phyloP scores from a whole-genome alignment of 2,888 invertebrate species.

The Rhopalosiphum nymphaeae region DNA sequence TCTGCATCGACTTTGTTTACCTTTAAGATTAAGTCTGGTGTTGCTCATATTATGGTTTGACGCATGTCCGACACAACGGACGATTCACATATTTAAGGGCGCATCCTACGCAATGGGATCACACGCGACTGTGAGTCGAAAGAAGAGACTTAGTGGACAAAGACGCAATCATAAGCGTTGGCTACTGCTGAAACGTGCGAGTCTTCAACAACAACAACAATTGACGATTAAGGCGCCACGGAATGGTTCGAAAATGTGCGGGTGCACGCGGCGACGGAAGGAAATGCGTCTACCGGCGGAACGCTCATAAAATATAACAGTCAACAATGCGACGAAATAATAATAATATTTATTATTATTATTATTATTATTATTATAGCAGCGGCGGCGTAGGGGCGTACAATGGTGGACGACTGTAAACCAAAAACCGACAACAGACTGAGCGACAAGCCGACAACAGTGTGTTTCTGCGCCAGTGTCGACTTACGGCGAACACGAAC shows the following conservation, averaged over 20 bases:
- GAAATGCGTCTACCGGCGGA: neutral
- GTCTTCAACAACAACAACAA: neutral
- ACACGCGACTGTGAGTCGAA: no score
- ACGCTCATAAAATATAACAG: neutral
- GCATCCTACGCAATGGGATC: neutral
- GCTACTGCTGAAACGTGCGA: neutral
- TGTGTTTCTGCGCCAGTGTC: constrained; percentile 1
- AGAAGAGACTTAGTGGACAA: neutral
- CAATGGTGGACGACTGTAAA: neutral
- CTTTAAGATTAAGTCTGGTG: constrained; percentile 15
- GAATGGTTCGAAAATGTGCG: neutral
- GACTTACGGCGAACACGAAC: neutral
- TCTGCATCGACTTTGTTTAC: neutral
- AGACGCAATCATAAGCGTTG: neutral
- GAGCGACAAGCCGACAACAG: neutral
- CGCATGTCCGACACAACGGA: constrained; percentile 54
- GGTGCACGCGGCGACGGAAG: neutral
- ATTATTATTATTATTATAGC: neutral
- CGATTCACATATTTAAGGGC: constrained; percentile 41
- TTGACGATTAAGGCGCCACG: neutral
- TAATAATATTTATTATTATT: neutral
- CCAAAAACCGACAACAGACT: neutral
- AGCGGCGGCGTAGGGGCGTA: neutral
- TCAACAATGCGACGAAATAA: neutral
- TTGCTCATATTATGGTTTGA: constrained; percentile 58